Base-by-base conservation (phyloP, 2,888 invertebrate genomes). In the Polietes domitor region DNA sequence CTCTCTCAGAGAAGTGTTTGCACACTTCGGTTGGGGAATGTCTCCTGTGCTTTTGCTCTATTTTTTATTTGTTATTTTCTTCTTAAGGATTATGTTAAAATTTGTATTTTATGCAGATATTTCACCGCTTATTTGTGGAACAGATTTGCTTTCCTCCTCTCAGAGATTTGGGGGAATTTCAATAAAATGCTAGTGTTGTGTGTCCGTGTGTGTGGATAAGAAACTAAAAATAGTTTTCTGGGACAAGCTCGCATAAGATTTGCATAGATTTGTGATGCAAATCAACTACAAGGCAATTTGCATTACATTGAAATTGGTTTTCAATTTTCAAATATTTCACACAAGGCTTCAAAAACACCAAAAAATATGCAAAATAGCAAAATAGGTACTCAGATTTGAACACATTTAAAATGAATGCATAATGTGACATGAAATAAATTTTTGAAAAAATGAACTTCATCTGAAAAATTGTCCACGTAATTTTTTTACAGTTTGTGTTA, bases 271-370 rank as follows among this genome's bases (percentile, higher is more conserved):
- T 41, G 17, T 19, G 21, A 37, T 32, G 65, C 19, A 65, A 61
- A 37, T 21, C 17, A 21, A n/a, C n/a, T n/a, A n/a, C n/a, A n/a
- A n/a, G 17, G 32, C 19, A 65, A 65, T 65, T 65, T 65, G 65
- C 65, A 65, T 65, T 37, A 37, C 17, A 65, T 65, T 65, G 65
- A 65, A 65, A 65, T 61, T 61, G 61, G 7, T 28, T 61, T 61
- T 61, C 28, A 61, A 61, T 61, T 61, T 61, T 61, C 61, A 61
- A 24, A 47, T 24, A 28, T 28, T 28, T 15, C 17, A 61, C 5
- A 32, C 61, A 47, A 47, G 32, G 32, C n/a, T n/a, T n/a, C n/a
- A n/a, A n/a, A n/a, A n/a, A n/a, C n/a, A n/a, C n/a, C n/a, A n/a
- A n/a, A n/a, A n/a, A n/a, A n/a, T n/a, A n/a, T n/a, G n/a, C n/a